Evolutionary conservation across 1,140 invertebrate species (phyloP), one percentile per base, ranked within the genome.

Genomic region (Varroa destructor): DNA sequence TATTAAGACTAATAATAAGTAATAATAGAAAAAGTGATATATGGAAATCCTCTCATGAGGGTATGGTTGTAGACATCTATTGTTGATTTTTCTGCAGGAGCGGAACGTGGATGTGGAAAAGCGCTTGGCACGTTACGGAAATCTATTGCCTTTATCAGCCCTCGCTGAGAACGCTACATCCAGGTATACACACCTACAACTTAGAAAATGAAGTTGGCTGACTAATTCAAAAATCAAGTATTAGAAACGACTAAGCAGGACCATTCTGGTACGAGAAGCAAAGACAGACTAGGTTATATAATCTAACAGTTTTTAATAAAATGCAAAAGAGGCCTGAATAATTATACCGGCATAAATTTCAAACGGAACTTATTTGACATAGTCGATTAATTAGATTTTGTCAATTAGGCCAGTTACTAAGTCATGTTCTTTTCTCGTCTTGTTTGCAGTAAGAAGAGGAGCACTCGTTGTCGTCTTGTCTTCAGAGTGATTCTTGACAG

Each of bases 71-170:
- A 25, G 25, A 25, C 25, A 25, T 51, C 46, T 8, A 51, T 51
- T 51, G 8, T 51, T 51, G 8, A 51, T 3, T 51, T 3, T 51
- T 67, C 36, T 37, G 14, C 37, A 96, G 82, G 89, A 97, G 79
- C 85, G 94, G 73, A 96, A 96, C 81, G 93, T 96, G 6, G 93
- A 97, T 81, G 92, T 96, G 43, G 92, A 95, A 79, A 91, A 94
- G 78, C 84, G 92, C 75, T 91, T 89, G 80, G 89, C 43, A 3
- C 51, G 64, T 64, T 55, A 72, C 36, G 56, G 54, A 71, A 40
- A 54, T 72, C 43, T 71, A 2, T 40, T 42, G 43, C 5, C 54
- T 6, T 40, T 42, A 12, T 51, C 42, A 25, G 88, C 0, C 88
- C 90, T 76, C 86, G 88, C 75, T 75, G 77, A 74, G 76, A 73